These are phyloP conservation scores for Leptestheria dahalacensis DNA, from an alignment of 1,140 invertebrate species.

Conservation along the genomic window DNA sequence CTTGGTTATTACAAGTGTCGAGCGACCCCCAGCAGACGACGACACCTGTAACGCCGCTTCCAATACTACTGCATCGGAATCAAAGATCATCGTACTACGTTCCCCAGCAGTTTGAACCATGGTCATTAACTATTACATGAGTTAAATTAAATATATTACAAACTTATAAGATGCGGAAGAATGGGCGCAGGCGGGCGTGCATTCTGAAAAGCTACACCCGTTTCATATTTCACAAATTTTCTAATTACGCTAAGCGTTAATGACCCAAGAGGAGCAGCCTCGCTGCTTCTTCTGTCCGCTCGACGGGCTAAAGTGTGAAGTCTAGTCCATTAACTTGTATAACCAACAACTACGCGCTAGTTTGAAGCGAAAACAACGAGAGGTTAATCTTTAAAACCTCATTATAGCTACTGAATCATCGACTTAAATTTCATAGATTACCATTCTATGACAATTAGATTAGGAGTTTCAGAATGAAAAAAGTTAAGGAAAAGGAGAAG, in stretches of 20 bases:
- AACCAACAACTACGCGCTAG: too few relatives aligned
- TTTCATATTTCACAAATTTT: neutral
- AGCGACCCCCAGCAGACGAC: too few relatives aligned
- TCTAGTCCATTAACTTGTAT: too few relatives aligned
- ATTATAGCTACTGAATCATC: neutral
- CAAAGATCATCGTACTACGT: too few relatives aligned
- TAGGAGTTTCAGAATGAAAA: neutral
- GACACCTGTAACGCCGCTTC: too few relatives aligned
- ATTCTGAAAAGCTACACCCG: neutral
- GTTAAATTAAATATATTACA: neutral
- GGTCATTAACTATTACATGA: too few relatives aligned
- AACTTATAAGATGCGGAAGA: neutral
- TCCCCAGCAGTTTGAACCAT: too few relatives aligned
- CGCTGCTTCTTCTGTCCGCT: too few relatives aligned
- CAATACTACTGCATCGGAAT: too few relatives aligned
- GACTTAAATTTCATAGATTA: neutral
- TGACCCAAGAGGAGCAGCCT: neutral
- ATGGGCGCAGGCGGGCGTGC: neutral
- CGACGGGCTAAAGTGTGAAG: too few relatives aligned
- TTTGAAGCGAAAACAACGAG: neutral
- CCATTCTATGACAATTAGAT: neutral
- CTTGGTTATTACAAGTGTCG: neutral
- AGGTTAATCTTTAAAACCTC: neutral
- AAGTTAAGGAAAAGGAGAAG: neutral
- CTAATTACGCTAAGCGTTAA: neutral